phyloP scores from a whole-genome alignment of 2,888 invertebrate genomes.

The Zele albiditarsus region DNA sequence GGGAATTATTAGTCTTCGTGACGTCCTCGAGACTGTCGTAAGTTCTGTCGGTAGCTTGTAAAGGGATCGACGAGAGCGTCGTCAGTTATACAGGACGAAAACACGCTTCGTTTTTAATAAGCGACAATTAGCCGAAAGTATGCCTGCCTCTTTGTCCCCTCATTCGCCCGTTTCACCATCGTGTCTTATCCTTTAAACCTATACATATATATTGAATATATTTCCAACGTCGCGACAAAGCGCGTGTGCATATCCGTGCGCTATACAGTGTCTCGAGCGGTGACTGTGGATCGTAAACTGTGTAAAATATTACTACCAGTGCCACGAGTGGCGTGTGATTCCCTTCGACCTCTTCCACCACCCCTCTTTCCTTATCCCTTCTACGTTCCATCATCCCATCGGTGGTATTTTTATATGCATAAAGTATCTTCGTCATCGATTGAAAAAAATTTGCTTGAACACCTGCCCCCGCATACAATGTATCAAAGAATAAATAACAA shows the following conservation, averaged over 20 bases:
- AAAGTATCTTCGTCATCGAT: constrained; percentile 15
- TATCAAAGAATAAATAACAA: neutral
- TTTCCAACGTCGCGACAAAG: neutral
- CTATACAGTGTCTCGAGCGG: constrained; percentile 41
- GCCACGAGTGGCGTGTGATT: constrained; percentile 53
- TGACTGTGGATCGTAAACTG: constrained; percentile 62
- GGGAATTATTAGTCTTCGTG: constrained; percentile 35
- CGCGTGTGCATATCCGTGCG: constrained; percentile 15
- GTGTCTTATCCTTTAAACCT: constrained; percentile 37
- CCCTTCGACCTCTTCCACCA: constrained; percentile 26
- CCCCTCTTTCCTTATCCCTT: constrained; percentile 23
- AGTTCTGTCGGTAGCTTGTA: constrained; percentile 55
- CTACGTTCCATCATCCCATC: neutral
- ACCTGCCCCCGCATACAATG: constrained; percentile 8
- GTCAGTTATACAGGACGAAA: constrained; percentile 45
- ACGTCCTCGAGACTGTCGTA: constrained; percentile 53
- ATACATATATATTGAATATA: constrained; percentile 15
- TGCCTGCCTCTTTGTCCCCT: constrained; percentile 42
- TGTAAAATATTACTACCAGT: constrained; percentile 61
- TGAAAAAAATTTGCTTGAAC: constrained; percentile 22
- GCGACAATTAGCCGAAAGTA: constrained; percentile 65
- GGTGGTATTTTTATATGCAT: constrained; percentile 13
- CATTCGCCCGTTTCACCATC: constrained; percentile 21
- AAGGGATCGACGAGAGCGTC: constrained; percentile 51
- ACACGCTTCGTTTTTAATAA: constrained; percentile 66